phyloP scores from a whole-genome alignment of 2,888 invertebrate genomes.

The Bombyx huttoni region DNA sequence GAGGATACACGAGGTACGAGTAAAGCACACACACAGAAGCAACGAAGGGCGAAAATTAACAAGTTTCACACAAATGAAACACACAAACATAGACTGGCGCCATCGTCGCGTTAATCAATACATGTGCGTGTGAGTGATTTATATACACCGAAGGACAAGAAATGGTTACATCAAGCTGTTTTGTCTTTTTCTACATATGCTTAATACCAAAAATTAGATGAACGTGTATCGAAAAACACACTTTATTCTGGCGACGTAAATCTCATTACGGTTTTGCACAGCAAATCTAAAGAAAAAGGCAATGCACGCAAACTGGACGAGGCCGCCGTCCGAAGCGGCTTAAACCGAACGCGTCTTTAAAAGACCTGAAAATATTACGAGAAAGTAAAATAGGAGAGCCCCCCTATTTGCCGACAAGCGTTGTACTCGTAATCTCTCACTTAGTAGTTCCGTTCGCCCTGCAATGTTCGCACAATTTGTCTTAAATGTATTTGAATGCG shows the following conservation, averaged over 20 bases:
- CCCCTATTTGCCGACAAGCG: slow-evolving; percentile 62
- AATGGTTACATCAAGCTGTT: slow-evolving; percentile 17
- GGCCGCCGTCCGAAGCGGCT: slow-evolving; percentile 52
- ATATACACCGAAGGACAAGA: slow-evolving; percentile 37
- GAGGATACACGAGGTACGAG: slow-evolving; percentile 61
- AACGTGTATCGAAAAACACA: slow-evolving; percentile 9
- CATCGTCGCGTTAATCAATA: slow-evolving; percentile 73
- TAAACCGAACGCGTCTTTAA: slow-evolving; percentile 57
- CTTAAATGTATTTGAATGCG: slow-evolving; percentile 74
- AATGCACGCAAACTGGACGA: slow-evolving; percentile 45
- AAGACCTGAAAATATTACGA: slow-evolving; percentile 62
- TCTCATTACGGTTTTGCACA: slow-evolving; percentile 26
- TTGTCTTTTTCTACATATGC: slow-evolving; percentile 37
- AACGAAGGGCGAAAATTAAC: slow-evolving; percentile 41
- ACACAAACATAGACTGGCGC: slow-evolving; percentile 62
- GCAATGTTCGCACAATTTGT: slow-evolving; percentile 73
- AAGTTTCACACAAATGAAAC: slow-evolving; percentile 41
- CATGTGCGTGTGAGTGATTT: slow-evolving; percentile 78
- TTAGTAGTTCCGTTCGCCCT: slow-evolving; percentile 73
- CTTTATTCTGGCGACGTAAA: slow-evolving; percentile 31
- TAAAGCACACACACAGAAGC: slow-evolving; percentile 45
- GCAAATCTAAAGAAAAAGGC: slow-evolving; percentile 50
- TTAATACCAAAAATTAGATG: slow-evolving; percentile 6
- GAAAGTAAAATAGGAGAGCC: slow-evolving; percentile 58
- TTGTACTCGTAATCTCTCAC: slow-evolving; percentile 73